Conservation (phyloP, 2,888 invertebrate genomes). For the Neoitamus cyanurus region DNA sequence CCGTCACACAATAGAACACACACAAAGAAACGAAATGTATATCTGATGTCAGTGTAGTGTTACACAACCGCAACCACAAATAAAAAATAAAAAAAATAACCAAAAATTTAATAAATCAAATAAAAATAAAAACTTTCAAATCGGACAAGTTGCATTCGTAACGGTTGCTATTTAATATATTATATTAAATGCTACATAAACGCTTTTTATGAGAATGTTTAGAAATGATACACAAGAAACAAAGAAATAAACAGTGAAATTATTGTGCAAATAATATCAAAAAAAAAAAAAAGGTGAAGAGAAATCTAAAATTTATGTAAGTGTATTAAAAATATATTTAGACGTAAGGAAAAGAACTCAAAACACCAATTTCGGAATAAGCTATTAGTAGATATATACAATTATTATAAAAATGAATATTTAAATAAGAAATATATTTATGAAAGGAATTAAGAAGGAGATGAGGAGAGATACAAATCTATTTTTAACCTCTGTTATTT, state of each 20-base stretch:
- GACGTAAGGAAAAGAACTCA: conserved; percentile 11
- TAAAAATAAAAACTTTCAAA: no score
- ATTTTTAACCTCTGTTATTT: background rate
- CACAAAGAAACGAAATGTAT: no score
- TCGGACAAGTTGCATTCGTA: no score
- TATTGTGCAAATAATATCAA: background rate
- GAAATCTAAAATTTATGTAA: background rate
- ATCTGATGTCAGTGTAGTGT: no score
- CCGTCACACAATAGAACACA: no score
- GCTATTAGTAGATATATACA: background rate
- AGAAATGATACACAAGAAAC: background rate
- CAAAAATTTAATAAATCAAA: no score
- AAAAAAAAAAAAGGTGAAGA: background rate
- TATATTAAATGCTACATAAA: no score
- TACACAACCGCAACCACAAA: no score
- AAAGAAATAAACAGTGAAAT: background rate
- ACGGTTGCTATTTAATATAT: no score
- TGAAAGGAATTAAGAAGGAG: background rate
- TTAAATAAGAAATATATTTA: conserved; percentile 9
- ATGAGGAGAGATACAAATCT: background rate
- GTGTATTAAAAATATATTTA: background rate
- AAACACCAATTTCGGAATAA: conserved; percentile 34
- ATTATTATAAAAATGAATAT: background rate
- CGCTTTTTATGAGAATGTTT: background rate
- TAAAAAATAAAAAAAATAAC: no score